These are phyloP conservation scores for Sarcophaga caerulescens DNA, from an alignment of 2,888 invertebrate genomes.

Conservation along the genomic window DNA sequence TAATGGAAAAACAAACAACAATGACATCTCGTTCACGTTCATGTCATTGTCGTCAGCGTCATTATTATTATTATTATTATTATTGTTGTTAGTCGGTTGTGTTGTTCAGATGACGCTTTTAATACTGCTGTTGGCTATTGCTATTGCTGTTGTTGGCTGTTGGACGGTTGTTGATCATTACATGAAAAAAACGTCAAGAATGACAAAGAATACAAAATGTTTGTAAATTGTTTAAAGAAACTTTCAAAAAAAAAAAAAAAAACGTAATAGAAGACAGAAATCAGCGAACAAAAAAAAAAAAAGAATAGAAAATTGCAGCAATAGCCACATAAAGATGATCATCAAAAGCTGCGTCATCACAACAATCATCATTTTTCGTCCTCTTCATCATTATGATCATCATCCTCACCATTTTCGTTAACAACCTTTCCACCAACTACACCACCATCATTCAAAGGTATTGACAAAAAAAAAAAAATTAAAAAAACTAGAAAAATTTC, in stretches of 20 bases:
- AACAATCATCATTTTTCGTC: constrained; percentile 45
- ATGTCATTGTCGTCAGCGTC: constrained; percentile 70
- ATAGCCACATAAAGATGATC: constrained; percentile 45
- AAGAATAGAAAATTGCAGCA: too few species aligned
- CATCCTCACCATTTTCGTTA: not conserved
- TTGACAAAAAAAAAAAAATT: constrained; percentile 4
- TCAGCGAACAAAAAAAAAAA: constrained; percentile 33
- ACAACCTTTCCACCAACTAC: constrained; percentile 48
- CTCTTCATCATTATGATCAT: constrained; percentile 42
- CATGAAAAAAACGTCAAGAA: constrained; percentile 69
- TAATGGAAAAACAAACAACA: constrained; percentile 61
- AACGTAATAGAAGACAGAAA: constrained; percentile 64
- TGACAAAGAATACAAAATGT: constrained; percentile 65
- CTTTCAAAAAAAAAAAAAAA: constrained; percentile 39
- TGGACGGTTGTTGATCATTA: constrained; percentile 68
- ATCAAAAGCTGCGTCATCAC: constrained; percentile 65
- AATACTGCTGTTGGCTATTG: constrained; percentile 38
- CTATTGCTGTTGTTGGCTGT: constrained; percentile 47
- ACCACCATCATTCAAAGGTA: constrained; percentile 48
- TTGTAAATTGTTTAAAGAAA: constrained; percentile 51
- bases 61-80: constrained; percentile 61
- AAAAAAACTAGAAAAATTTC: constrained; percentile 55
- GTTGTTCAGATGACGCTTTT: constrained; percentile 48
- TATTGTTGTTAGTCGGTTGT: constrained; percentile 54
- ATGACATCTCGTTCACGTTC: constrained; percentile 70